Percentiles rank a stretch among this genome's conserved stretches.
These are phyloP conservation scores for Limnodromus scolopaceus DNA, from an alignment of 2,797 vertebrate species.

Conservation along the genomic window DNA sequence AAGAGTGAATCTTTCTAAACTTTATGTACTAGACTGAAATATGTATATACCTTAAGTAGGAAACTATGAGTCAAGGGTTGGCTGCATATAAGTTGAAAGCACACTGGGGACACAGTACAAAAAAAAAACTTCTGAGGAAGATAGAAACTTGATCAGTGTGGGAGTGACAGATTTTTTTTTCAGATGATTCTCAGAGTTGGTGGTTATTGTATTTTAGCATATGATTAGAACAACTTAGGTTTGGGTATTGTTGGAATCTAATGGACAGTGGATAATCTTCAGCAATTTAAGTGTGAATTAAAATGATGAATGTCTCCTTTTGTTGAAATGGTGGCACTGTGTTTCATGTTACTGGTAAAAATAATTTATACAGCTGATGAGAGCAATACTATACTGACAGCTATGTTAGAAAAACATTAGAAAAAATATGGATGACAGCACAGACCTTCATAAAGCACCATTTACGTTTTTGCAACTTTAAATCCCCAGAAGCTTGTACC, in stretches of 20 bases:
- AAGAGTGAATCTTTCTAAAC: background rate
- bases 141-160: constrained; percentile 8
- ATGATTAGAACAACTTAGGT: background rate
- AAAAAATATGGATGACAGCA: background rate
- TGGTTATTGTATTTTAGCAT: constrained; percentile 26
- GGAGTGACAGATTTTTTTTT: constrained; percentile 20
- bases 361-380: background rate
- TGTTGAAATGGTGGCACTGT: background rate
- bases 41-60: background rate
- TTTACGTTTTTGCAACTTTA: background rate
- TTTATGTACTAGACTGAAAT: background rate
- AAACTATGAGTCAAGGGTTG: background rate
- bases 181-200: background rate
- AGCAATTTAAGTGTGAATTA: constrained; percentile 29
- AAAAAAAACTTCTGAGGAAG: background rate
- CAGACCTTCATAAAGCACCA: background rate
- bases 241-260: constrained; percentile 43
- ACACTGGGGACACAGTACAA: background rate
- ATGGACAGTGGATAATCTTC: constrained; percentile 57
- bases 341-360: background rate
- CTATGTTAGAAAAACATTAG: background rate
- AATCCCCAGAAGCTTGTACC: background rate
- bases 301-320: background rate
- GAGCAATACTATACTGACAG: constrained; percentile 12
- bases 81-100: background rate